Evolutionary conservation across 2,797 vertebrate genomes (phyloP).

Genomic region (Tachyglossus aculeatus): DNA sequence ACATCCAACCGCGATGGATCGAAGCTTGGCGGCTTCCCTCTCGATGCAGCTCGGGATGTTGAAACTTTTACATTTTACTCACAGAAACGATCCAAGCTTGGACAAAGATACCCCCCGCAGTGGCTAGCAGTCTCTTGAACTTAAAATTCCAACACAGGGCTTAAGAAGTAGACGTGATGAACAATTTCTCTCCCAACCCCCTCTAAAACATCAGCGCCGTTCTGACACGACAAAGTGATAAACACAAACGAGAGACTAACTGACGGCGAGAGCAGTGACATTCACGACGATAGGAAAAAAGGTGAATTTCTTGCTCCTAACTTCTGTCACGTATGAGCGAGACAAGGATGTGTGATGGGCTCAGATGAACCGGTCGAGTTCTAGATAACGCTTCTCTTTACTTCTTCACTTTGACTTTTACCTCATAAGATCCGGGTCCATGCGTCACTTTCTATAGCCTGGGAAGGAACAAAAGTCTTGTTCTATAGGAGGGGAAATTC

Average conservation of each 20-base stretch:
- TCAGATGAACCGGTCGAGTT: no score
- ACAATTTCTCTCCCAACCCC: neutral
- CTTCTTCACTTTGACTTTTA: no score
- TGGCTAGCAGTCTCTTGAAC: neutral
- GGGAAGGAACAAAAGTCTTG: slow-evolving; percentile 44
- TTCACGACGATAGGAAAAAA: neutral
- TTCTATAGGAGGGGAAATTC: slow-evolving; percentile 38
- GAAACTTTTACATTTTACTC: neutral
- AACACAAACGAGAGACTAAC: neutral
- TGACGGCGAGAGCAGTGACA: neutral
- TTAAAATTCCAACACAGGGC: slow-evolving; percentile 1
- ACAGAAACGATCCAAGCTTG: neutral
- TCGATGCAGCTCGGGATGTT: neutral
- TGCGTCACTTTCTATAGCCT: neutral
- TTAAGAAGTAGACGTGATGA: neutral
- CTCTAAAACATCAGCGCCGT: slow-evolving; percentile 6
- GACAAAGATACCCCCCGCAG: neutral
- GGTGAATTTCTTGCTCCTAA: neutral
- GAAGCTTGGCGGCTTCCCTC: neutral
- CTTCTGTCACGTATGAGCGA: neutral
- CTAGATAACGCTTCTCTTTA: no score
- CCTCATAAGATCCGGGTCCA: no score
- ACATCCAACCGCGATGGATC: neutral
- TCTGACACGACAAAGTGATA: slow-evolving; percentile 2
- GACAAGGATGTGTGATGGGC: neutral